A percentile compares a stretch with the other conserved stretches of the same genome.
phyloP scores from a whole-genome alignment of 2,113 vertebrate species.

The Pachyramphus minor region DNA sequence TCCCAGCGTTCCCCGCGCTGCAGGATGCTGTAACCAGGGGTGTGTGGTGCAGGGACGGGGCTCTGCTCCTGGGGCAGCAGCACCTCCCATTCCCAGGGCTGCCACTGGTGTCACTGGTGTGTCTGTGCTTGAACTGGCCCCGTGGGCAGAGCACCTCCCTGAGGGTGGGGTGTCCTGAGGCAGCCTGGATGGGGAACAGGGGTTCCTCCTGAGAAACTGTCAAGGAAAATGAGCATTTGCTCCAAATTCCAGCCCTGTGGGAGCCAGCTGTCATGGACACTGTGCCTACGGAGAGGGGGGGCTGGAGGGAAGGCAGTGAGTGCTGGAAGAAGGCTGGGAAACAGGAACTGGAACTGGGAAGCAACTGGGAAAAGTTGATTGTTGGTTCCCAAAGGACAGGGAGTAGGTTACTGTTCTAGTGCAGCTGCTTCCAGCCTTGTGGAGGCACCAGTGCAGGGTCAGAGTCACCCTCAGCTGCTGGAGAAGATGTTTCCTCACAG shows the following conservation, averaged over 20 bases:
- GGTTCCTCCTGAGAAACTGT: not conserved
- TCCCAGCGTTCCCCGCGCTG: not conserved
- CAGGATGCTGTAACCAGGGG: not conserved
- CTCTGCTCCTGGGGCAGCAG: not conserved
- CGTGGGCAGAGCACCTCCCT: not conserved
- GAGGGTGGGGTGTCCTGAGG: not conserved
- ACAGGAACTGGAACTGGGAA: not conserved
- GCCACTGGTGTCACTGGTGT: not conserved
- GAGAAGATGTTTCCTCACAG: rapidly evolving
- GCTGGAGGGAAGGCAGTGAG: not conserved
- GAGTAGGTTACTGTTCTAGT: not conserved
- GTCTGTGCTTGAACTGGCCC: not conserved
- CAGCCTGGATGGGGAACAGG: rapidly evolving
- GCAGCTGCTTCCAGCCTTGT: not conserved
- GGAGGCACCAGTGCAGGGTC: not conserved
- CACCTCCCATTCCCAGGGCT: not conserved
- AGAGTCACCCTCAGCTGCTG: not conserved
- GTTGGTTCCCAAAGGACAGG: not conserved
- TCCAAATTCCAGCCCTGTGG: not conserved
- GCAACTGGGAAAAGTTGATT: not conserved
- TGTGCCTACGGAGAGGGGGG: not conserved
- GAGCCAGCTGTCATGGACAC: too few species aligned
- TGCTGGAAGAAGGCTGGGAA: not conserved
- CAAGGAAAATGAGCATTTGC: not conserved
- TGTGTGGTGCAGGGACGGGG: not conserved